Evolutionary conservation across 2,113 vertebrate species (phyloP).

Genomic region (Ia io): DNA sequence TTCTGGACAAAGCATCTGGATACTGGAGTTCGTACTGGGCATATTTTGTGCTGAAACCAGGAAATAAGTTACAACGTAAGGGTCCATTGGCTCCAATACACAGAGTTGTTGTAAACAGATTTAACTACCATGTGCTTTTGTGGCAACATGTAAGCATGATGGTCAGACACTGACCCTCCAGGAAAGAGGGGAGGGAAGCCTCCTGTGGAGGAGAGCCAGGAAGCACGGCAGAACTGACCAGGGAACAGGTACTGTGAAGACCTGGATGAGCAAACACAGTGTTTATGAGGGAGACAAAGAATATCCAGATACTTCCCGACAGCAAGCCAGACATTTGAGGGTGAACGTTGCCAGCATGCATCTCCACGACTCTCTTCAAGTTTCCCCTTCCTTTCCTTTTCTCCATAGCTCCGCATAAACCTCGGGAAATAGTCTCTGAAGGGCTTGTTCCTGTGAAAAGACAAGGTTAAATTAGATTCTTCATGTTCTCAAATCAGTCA

Average conservation of each 20-base stretch:
- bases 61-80: slow-evolving; percentile 1
- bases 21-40: not conserved
- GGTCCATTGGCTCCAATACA: not conserved
- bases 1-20: not conserved
- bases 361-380: not conserved
- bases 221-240: not conserved
- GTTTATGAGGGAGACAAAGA: not conserved
- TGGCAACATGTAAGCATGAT: not conserved
- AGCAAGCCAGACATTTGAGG: not conserved
- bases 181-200: not conserved
- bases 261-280: not conserved
- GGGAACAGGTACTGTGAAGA: not conserved
- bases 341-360: not conserved
- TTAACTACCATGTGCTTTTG: not conserved
- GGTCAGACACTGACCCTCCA: not conserved
- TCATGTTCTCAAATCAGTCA: slow-evolving; percentile 38
- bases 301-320: not conserved
- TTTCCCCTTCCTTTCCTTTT: not conserved
- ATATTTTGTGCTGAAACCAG: not conserved
- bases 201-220: not conserved
- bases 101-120: slow-evolving; percentile 14
- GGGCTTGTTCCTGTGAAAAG: slow-evolving; percentile 26
- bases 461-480: slow-evolving; percentile 42
- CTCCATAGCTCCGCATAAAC: not conserved
- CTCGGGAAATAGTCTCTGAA: not conserved